phyloP scores from a whole-genome alignment of 2,888 invertebrate species.

The Priocnemis perturbator region DNA sequence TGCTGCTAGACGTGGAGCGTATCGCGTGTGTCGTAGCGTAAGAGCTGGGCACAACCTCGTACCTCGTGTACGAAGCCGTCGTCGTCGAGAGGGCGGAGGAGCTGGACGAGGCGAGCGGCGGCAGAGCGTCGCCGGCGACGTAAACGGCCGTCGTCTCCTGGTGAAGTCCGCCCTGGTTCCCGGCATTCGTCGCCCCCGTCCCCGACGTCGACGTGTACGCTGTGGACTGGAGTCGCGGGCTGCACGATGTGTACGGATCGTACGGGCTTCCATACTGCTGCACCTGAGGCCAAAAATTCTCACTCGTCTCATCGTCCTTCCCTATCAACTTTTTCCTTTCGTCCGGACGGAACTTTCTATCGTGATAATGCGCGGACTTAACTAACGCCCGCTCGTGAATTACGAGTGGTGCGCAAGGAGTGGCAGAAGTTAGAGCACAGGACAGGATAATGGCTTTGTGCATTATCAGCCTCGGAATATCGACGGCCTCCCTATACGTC shows the following conservation, averaged over 20 bases:
- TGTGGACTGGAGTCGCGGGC: constrained; percentile 69
- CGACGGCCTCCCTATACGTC: too few species aligned
- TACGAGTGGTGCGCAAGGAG: too few species aligned
- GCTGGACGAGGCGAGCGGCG: constrained; percentile 76
- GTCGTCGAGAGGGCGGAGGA: constrained; percentile 80
- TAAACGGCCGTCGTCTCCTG: constrained; percentile 77
- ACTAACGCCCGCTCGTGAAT: too few species aligned
- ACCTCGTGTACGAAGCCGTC: constrained; percentile 73
- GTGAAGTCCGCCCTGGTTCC: constrained; percentile 64
- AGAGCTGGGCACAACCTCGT: constrained; percentile 73
- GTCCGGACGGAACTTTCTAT: too few species aligned
- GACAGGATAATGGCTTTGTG: too few species aligned
- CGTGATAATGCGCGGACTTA: too few species aligned
- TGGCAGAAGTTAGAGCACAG: too few species aligned
- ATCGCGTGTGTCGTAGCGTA: constrained; percentile 72
- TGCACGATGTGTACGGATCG: constrained; percentile 72
- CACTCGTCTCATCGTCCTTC: too few species aligned
- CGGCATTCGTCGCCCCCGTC: constrained; percentile 47
- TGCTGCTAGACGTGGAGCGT: constrained; percentile 71
- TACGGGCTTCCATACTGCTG: constrained; percentile 72
- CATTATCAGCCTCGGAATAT: too few species aligned
- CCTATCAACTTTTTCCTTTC: too few species aligned
- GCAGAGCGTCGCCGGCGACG: constrained; percentile 77
- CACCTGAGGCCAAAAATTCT: constrained; percentile 51
- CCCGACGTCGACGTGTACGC: constrained; percentile 68